Base-by-base conservation (phyloP, 2,113 vertebrate genomes). In the Ptilonorhynchus violaceus region DNA sequence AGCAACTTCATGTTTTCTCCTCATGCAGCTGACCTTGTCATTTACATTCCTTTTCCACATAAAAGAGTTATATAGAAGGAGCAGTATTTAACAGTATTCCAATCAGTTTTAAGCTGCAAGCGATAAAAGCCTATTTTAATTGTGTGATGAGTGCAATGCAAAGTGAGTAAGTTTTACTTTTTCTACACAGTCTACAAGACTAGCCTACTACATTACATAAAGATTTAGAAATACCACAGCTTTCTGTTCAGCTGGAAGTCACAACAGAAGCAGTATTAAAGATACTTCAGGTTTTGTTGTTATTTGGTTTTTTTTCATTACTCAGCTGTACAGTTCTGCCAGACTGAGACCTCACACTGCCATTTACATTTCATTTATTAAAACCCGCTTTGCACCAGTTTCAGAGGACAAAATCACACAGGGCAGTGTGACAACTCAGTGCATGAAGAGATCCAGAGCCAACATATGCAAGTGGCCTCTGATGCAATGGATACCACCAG, bases 391-490 rank as follows among this genome's bases (percentile, higher is more conserved):
- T 67, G 22, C 50, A n/a, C 53, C 55, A 46, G 7, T 80, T 67
- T 41, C 50, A 52, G 37, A 62, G 25, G 14, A 52, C 17, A 20
- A 58, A 74, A 16, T 62, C 55, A 46, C 15, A 35, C 7, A 33
- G 60, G 30, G 30, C 31, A 53, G n/a, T 20, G 30, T 63, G 52
- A 78, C 28, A 96, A 13, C 8, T 59, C 28, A 4, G 35, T 28
- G 46, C 24, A 20, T 23, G 50, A 76, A 42, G 16, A 11, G 12
- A 55, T 19, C 17, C 0, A 0, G 10, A 46, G 46, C 50, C 28
- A 64, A 39, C 7, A 37, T 2, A 11, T 42, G 10, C 7, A 69
- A 30, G 22, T 55, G 42, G 59, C 47, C 46, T 79, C 59, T 74
- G 47, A 37, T 63, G 44, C 0, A 2, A 55, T 25, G 53, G 31